Percentiles rank a stretch among this genome's conserved stretches.
Evolutionary conservation across 1,140 invertebrate species (phyloP).

Genomic region (Aleiodes sp.): DNA sequence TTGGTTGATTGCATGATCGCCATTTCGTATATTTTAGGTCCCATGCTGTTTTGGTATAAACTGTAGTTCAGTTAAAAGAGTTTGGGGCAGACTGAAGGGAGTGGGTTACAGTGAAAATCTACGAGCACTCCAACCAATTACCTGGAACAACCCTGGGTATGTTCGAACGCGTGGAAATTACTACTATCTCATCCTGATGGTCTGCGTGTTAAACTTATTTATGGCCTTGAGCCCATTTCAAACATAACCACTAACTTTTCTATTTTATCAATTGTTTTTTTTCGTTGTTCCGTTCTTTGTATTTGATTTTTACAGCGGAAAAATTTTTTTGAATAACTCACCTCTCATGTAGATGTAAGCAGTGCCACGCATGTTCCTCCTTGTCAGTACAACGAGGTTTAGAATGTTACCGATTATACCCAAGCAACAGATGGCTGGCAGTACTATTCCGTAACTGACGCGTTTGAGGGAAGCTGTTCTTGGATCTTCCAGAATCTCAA

Average conservation of each 20-base stretch:
- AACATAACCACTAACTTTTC: background rate
- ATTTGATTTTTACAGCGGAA: background rate
- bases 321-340: constrained; percentile 52
- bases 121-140: constrained; percentile 16
- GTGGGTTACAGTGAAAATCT: constrained; percentile 2
- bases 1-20: constrained; percentile 11
- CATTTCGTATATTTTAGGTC: constrained; percentile 12
- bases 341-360: constrained; percentile 83
- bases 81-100: background rate
- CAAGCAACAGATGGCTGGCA: constrained; percentile 75
- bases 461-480: constrained; percentile 70
- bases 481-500: constrained; percentile 66
- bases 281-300: background rate
- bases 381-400: constrained; percentile 77
- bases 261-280: background rate
- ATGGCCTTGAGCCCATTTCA: background rate
- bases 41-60: constrained; percentile 9
- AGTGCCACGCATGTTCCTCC: constrained; percentile 78
- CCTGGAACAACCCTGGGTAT: constrained; percentile 13
- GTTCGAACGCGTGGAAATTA: constrained; percentile 11
- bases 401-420: constrained; percentile 80
- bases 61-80: constrained; percentile 8
- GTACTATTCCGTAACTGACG: constrained; percentile 75
- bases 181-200: constrained; percentile 15
- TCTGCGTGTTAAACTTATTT: constrained; percentile 14